Evolutionary conservation across 1,140 invertebrate species (phyloP).

Genomic region (Caenorhabditis brenneri): DNA sequence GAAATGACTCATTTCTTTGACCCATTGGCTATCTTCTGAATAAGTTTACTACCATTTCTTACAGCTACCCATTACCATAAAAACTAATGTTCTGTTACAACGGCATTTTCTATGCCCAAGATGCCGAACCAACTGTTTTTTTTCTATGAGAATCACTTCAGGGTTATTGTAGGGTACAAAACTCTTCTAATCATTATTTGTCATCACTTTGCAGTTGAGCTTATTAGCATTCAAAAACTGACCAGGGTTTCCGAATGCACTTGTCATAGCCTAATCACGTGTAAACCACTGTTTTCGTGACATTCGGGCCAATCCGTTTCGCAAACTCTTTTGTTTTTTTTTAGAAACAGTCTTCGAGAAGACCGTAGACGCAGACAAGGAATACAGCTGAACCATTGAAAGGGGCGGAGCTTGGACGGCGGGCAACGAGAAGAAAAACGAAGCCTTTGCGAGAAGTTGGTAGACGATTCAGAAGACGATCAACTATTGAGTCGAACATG

Average conservation of each 20-base stretch:
- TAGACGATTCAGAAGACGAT: conserved; percentile 24
- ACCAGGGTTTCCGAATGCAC: background rate
- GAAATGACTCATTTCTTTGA: background rate
- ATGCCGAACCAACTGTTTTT: background rate
- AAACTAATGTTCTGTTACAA: background rate
- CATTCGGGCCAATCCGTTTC: conserved; percentile 35
- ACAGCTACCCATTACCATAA: background rate
- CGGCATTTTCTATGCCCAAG: too few species aligned
- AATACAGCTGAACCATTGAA: conserved; percentile 32
- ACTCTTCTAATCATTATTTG: background rate
- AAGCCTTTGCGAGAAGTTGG: background rate
- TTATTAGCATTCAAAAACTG: background rate
- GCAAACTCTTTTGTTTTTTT: conserved; percentile 28
- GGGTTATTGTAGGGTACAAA: background rate
- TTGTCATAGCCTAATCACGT: conserved; percentile 25
- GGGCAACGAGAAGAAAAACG: background rate
- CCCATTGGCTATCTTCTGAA: background rate
- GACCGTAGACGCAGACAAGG: background rate
- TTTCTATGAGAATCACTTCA: background rate
- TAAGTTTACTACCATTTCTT: background rate
- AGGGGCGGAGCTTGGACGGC: background rate
- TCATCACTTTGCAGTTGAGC: background rate
- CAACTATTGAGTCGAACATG: conserved; percentile 5
- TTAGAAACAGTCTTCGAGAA: background rate
- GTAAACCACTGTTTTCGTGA: conserved; percentile 42